Base-by-base conservation (phyloP, 2,797 vertebrate genomes). In the Myotis findleyi region DNA sequence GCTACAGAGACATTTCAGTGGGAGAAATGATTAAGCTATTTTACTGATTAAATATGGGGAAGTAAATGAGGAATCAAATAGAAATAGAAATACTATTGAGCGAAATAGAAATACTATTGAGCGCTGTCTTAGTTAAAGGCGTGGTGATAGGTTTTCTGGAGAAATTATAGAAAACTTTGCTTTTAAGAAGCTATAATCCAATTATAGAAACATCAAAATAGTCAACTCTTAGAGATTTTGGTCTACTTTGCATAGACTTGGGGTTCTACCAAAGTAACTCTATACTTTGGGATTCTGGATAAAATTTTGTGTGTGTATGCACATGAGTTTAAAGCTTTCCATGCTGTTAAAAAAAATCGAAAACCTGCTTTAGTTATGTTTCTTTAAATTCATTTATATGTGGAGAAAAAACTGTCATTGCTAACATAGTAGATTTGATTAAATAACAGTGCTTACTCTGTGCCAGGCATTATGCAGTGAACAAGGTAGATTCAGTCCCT, bases 231-330 rank as follows among this genome's bases (percentile, higher is more conserved):
- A 86, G 41, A 38, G 14, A 4, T 53, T 75, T 94, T 86, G 41
- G 38, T 91, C n/a, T 69, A 27, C 49, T 92, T 92, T 84, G 33
- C 36, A 77, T 76, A 49, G 80, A 89, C 64, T 85, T 62, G 13
- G 2, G 13, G 14, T 77, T 79, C 69, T 85, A 3, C 30, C 38
- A 84, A 18, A 81, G 44, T 64, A 93, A 11, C 21, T 68, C 17
- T 51, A 8, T 83, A 47, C 14, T 85, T 89, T 36, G 21, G 38
- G 5, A 38, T 95, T 90, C 59, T 92, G 44, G n/a, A 18, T 76
- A 69, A 86, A 27, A 84, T 59, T 87, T 68, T 68, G 12, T 85
- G 10, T 86, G 33, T 62, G 6, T n/a, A 17, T 73, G 12, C 75
- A 59, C 2, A 6, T 76, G n/a, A 66, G 13, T 80, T 86, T 86